Base-by-base conservation (phyloP, 2,888 invertebrate genomes). In the Drosophila demipolita region DNA sequence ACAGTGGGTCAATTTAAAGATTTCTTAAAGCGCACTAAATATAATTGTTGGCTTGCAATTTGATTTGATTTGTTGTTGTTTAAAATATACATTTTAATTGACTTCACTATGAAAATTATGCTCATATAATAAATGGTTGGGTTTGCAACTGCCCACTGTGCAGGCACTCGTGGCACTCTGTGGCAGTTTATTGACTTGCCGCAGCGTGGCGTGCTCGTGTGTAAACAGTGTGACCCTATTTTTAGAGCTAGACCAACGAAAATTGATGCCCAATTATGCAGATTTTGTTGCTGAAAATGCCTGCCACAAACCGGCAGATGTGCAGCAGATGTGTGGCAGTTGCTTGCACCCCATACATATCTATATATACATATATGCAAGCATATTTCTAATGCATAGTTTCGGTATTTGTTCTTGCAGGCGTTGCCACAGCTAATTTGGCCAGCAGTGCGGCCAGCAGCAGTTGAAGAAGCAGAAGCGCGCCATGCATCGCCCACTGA, bases 401-500 rank as follows among this genome's bases (percentile, higher is more conserved):
- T 36, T 49, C 1, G 49, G 45, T 66, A 7, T 58, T 45, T 59
- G 29, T 20, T 50, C 23, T 63, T 68, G 58, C 90, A 89, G 89
- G 82, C 77, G 84, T 81, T 73, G 79, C 72, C 65, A 54, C 72
- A 73, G 66, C 55, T 66, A 70, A 82, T 87, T 84, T 91, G 90
- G 87, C 89, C 90, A 89, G 89, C 92, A 89, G 89, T 92, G 90
- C 95, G 90, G 73, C 75, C 71, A 72, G 73, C 66, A 55, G 38
- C 45, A 33, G 53, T 54, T 72, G 26, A n/a, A 38, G 42, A 49
- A 38, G 58, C 54, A 73, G 79, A 63, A 74, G 72, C 71, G 65
- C 79, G 97, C 97, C 95, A 97, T 97, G 93, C 97, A 97, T 96
- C 96, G 97, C 94, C 96, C 97, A 91, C 95, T 95, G 91, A 96